Evolutionary conservation across 1,140 invertebrate genomes (phyloP).

Genomic region (Onthophagus taurus): DNA sequence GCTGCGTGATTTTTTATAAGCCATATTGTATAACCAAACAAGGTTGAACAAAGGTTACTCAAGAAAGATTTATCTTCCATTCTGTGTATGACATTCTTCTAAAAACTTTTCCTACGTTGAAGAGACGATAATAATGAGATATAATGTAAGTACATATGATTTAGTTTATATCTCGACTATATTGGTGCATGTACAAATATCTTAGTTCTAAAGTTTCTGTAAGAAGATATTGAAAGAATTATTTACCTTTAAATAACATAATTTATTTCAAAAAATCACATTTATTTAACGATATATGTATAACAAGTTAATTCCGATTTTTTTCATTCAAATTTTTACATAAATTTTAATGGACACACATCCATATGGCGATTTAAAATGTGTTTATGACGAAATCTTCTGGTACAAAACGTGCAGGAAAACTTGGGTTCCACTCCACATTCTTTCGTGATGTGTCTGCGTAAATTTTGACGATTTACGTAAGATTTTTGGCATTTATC

Average conservation of each 20-base stretch:
- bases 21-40: too few species aligned
- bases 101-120: too few species aligned
- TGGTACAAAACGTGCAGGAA: neutral
- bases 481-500: slow-evolving; percentile 22
- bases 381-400: neutral
- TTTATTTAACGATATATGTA: neutral
- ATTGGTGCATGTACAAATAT: too few species aligned
- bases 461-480: neutral
- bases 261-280: too few species aligned
- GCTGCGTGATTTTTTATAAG: too few species aligned
- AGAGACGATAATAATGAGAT: too few species aligned
- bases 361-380: neutral
- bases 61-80: too few species aligned
- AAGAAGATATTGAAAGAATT: neutral
- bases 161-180: too few species aligned
- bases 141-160: too few species aligned
- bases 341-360: neutral
- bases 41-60: too few species aligned
- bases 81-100: too few species aligned
- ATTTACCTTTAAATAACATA: neutral
- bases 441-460: slow-evolving; percentile 8
- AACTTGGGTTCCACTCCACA: slow-evolving; percentile 8
- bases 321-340: neutral
- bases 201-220: too few species aligned
- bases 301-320: neutral